phyloP scores from a whole-genome alignment of 2,113 vertebrate genomes.

The Pungitius pungitius region DNA sequence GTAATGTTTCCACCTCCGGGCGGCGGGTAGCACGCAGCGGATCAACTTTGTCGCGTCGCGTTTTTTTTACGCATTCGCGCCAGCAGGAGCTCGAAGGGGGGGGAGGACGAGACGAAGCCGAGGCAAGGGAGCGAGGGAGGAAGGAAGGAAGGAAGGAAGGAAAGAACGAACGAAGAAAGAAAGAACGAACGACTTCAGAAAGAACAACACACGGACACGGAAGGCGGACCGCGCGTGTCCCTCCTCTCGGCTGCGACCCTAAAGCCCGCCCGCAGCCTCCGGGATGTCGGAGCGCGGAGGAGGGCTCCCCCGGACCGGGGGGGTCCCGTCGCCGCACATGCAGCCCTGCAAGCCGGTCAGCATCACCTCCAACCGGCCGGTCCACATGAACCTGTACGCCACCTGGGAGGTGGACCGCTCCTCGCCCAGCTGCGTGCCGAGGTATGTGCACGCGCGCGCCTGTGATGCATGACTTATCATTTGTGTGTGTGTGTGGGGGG shows the following conservation, averaged over 20 bases:
- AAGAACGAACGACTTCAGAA: neutral
- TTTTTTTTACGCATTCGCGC: slow-evolving; percentile 29
- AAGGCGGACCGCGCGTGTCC: slow-evolving; percentile 22
- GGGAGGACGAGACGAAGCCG: neutral
- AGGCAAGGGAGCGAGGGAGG: neutral
- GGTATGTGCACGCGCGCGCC: slow-evolving; percentile 71
- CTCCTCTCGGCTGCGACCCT: slow-evolving; percentile 8
- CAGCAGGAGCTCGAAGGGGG: slow-evolving; percentile 10
- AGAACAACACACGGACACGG: neutral
- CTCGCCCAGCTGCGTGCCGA: slow-evolving; percentile 91
- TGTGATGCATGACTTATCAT: slow-evolving; percentile 29
- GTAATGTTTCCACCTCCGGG: slow-evolving; percentile 35
- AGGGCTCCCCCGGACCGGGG: slow-evolving; percentile 80
- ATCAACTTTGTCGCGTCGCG: slow-evolving; percentile 39
- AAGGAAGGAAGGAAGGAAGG: neutral
- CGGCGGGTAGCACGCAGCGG: slow-evolving; percentile 28
- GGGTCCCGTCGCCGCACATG: slow-evolving; percentile 80
- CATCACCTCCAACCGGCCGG: slow-evolving; percentile 84
- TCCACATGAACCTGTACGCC: slow-evolving; percentile 93
- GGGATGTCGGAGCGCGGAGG: slow-evolving; percentile 81
- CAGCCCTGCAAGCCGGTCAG: slow-evolving; percentile 84
- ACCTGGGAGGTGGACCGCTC: slow-evolving; percentile 93
- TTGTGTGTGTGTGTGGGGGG: slow-evolving; percentile 7
- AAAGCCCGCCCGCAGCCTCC: slow-evolving; percentile 56
- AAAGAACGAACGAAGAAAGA: neutral